Evolutionary conservation across 1,140 invertebrate genomes (phyloP).

Genomic region (Babylonia areolata): DNA sequence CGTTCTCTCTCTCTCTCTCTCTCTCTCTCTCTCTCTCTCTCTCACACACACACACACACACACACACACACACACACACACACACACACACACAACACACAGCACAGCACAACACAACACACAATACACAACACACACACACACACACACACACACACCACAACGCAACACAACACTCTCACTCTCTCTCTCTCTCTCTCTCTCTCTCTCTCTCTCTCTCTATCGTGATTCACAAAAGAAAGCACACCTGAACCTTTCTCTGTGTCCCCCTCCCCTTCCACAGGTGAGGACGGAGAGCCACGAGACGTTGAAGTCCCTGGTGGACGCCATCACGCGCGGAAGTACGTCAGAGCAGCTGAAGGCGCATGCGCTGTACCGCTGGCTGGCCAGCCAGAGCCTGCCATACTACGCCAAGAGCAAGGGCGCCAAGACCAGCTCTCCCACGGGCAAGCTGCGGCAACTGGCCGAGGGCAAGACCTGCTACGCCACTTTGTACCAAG

Average conservation of each 20-base stretch:
- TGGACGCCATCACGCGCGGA: slow-evolving; percentile 61
- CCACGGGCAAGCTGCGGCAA: slow-evolving; percentile 55
- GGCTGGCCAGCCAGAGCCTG: slow-evolving; percentile 58
- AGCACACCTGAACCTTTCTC: too few relatives aligned
- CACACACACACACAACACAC: too few relatives aligned
- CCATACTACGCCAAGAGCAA: slow-evolving; percentile 47
- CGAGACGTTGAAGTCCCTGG: slow-evolving; percentile 58
- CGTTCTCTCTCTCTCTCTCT: too few relatives aligned
- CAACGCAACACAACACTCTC: too few relatives aligned
- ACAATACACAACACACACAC: too few relatives aligned
- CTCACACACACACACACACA: too few relatives aligned
- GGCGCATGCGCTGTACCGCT: slow-evolving; percentile 63
- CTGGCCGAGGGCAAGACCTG: slow-evolving; percentile 57
- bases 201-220: not conserved
- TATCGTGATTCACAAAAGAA: too few relatives aligned
- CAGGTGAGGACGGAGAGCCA: slow-evolving; percentile 62
- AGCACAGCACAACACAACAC: too few relatives aligned
- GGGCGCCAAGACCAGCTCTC: slow-evolving; percentile 48
- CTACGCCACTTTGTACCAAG: slow-evolving; percentile 59
- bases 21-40: too few relatives aligned
- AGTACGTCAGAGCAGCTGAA: slow-evolving; percentile 55
- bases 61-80: too few relatives aligned
- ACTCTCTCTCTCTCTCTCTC: not conserved
- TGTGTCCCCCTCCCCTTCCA: not conserved
- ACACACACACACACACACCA: too few relatives aligned